These are phyloP conservation scores for Seira sanloemensis DNA, from an alignment of 2,888 invertebrate species.

Conservation along the genomic window DNA sequence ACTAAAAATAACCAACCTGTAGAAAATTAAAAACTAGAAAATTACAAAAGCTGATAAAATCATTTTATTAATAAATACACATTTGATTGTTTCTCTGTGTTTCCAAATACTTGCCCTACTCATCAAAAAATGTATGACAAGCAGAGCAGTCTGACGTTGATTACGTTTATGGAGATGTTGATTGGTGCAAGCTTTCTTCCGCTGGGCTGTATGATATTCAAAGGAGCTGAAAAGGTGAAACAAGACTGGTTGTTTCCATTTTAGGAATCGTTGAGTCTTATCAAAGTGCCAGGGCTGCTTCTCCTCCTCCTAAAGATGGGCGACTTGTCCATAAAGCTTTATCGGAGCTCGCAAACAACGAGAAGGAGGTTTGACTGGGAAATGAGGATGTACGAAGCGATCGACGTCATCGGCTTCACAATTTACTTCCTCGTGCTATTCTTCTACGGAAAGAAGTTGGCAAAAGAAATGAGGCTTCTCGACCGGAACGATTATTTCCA, in stretches of 20 bases:
- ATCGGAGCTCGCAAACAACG: conserved; percentile 33
- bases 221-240: conserved; percentile 51
- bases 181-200: conserved; percentile 45
- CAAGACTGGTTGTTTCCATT: neutral
- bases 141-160: conserved; percentile 53
- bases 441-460: conserved; percentile 46
- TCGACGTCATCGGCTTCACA: conserved; percentile 51
- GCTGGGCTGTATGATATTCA: conserved; percentile 48
- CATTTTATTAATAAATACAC: neutral
- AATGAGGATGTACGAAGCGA: conserved; percentile 37
- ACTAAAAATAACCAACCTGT: neutral
- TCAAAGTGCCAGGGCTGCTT: conserved; percentile 44
- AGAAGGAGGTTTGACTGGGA: conserved; percentile 50
- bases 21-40: neutral
- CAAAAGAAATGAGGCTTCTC: conserved; percentile 35
- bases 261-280: conserved; percentile 45
- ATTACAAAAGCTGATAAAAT: too few species aligned
- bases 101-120: too few species aligned
- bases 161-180: conserved; percentile 41
- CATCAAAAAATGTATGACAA: neutral
- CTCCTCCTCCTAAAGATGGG: conserved; percentile 35
- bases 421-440: conserved; percentile 50
- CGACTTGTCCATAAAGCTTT: conserved; percentile 36
- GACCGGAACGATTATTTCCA: conserved; percentile 53
- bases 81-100: too few species aligned